Percentiles rank a stretch among this genome's conserved stretches.
These are phyloP conservation scores for Petrolisthes cinctipes DNA, from an alignment of 2,888 invertebrate genomes.

Conservation along the genomic window DNA sequence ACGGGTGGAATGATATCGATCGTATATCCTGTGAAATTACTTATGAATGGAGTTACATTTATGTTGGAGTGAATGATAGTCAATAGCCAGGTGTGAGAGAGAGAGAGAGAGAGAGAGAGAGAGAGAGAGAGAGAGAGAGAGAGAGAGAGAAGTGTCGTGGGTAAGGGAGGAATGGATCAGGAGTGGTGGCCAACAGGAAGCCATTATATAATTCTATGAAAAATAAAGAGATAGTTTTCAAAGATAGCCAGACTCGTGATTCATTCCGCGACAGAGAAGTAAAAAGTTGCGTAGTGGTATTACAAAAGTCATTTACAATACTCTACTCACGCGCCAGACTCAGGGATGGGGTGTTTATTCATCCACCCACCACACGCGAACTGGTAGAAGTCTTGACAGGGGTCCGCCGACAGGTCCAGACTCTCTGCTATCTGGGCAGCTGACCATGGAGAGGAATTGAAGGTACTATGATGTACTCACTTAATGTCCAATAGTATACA, in stretches of 20 bases:
- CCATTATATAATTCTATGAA: not conserved
- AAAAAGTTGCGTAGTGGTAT: too few relatives aligned
- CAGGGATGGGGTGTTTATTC: conserved; percentile 45
- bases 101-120: not conserved
- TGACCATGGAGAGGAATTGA: not conserved
- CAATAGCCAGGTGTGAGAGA: not conserved
- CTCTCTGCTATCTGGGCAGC: conserved; percentile 39
- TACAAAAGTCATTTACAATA: not conserved
- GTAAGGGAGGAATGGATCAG: not conserved
- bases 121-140: not conserved
- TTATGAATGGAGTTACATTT: not conserved
- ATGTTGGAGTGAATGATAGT: not conserved
- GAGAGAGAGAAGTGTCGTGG: not conserved
- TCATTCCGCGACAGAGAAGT: too few relatives aligned
- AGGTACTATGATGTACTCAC: not conserved
- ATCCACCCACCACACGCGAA: conserved; percentile 64
- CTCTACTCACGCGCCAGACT: conserved; percentile 24
- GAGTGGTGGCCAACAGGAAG: not conserved
- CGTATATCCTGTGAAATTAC: not conserved
- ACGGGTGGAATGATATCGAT: too few relatives aligned
- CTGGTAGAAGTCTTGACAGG: conserved; percentile 59
- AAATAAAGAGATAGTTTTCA: too few relatives aligned
- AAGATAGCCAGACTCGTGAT: too few relatives aligned
- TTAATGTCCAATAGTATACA: not conserved
- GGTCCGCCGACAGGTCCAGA: conserved; percentile 45